phyloP scores from a whole-genome alignment of 2,113 vertebrate genomes.

The Merops nubicus region DNA sequence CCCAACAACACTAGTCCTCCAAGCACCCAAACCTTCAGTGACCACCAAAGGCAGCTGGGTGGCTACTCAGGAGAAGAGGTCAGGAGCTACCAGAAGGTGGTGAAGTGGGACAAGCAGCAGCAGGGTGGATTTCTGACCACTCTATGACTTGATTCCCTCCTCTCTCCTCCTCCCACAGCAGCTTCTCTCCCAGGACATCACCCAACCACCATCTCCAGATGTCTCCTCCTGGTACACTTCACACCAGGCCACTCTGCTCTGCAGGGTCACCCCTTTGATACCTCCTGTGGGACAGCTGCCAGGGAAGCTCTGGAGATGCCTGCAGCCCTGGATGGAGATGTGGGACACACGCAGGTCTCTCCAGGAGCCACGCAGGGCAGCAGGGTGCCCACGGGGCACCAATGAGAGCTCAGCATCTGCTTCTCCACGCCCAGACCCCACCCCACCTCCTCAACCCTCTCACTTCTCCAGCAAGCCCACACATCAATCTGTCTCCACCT shows the following conservation, averaged over 20 bases:
- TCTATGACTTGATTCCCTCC: neutral
- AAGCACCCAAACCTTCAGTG: neutral
- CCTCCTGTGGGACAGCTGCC: neutral
- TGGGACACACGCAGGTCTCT: neutral
- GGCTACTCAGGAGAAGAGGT: neutral
- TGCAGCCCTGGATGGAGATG: neutral
- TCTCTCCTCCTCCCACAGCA: neutral
- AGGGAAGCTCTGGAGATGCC: neutral
- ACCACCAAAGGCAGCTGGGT: neutral
- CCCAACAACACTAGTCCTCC: neutral
- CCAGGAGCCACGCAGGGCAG: neutral
- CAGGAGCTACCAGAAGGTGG: neutral
- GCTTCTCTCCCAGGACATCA: neutral
- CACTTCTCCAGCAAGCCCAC: neutral
- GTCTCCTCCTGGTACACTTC: neutral
- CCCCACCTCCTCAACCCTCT: neutral
- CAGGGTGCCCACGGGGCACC: rapidly evolving
- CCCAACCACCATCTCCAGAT: neutral
- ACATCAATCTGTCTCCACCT: neutral
- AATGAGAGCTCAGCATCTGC: neutral
- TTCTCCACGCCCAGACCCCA: too few species aligned
- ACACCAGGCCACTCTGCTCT: neutral
- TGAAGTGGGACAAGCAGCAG: neutral
- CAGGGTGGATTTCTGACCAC: neutral
- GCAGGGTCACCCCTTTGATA: neutral